Percentiles rank a stretch among this genome's conserved stretches.
phyloP scores from a whole-genome alignment of 2,797 vertebrate species.

The Bryconaethiops microstoma region DNA sequence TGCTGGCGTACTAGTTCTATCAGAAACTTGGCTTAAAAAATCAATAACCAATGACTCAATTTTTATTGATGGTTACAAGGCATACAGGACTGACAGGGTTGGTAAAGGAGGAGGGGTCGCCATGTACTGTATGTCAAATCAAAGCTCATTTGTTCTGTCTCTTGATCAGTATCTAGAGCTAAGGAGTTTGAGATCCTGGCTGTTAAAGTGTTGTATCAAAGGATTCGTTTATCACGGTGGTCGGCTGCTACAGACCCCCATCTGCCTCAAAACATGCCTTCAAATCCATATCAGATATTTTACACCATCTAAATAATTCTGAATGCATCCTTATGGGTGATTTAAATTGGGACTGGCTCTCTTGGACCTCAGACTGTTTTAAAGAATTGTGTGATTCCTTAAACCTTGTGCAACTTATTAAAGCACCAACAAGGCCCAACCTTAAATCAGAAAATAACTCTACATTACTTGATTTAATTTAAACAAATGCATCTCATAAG shows the following conservation, averaged over 20 bases:
- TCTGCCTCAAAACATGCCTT: neutral
- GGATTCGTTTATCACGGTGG: neutral
- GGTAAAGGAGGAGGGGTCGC: neutral
- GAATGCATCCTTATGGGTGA: constrained; percentile 30
- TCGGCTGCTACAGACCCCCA: neutral
- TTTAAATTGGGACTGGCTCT: constrained; percentile 32
- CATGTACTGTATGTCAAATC: neutral
- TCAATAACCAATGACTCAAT: neutral
- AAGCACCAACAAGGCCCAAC: constrained; percentile 6
- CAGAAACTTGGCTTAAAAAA: constrained; percentile 9
- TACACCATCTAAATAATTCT: neutral
- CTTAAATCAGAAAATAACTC: neutral
- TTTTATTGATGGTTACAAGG: neutral
- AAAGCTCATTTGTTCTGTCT: neutral
- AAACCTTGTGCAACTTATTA: constrained; percentile 8
- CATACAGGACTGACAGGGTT: neutral
- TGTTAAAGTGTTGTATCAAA: neutral
- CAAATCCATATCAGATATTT: constrained; percentile 2
- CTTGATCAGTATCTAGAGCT: neutral
- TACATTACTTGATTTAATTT: too few relatives aligned
- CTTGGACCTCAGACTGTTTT: constrained; percentile 12
- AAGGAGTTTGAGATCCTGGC: neutral
- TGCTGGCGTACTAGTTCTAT: neutral
- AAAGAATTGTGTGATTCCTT: constrained; percentile 29
- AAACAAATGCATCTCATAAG: too few relatives aligned